A percentile compares a stretch with the other conserved stretches of the same genome.
Evolutionary conservation across 2,888 invertebrate species (phyloP).

Genomic region (Pachliopta kotzebuea): DNA sequence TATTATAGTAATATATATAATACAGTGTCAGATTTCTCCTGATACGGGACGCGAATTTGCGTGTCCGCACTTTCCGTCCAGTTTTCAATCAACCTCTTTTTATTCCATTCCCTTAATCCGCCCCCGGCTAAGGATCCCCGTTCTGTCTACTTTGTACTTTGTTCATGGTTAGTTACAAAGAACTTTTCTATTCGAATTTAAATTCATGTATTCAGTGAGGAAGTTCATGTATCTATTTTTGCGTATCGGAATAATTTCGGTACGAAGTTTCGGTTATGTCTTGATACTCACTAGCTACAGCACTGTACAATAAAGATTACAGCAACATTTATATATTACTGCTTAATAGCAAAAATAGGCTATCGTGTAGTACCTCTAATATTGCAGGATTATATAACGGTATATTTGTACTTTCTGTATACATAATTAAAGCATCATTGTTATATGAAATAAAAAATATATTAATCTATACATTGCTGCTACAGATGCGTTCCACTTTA

Average conservation of each 20-base stretch:
- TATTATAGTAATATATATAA: no score
- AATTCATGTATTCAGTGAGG: constrained; percentile 22
- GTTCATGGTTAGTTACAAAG: constrained; percentile 17
- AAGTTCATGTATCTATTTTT: constrained; percentile 8
- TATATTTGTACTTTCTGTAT: no score
- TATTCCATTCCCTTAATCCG: constrained; percentile 35
- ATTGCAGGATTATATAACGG: no score
- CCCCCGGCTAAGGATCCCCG: constrained; percentile 32
- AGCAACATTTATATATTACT: no score
- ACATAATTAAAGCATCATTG: no score
- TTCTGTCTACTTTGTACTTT: constrained; percentile 23
- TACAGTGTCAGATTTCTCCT: not conserved
- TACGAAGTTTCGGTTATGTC: not conserved
- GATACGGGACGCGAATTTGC: not conserved
- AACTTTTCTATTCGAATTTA: constrained; percentile 22
- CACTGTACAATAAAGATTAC: no score
- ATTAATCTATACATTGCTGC: no score
- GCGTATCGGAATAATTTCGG: constrained; percentile 8
- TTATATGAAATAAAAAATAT: no score
- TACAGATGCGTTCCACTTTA: no score
- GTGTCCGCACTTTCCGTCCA: constrained; percentile 30
- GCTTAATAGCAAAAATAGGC: no score
- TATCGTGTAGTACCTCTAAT: no score
- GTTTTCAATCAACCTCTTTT: constrained; percentile 44
- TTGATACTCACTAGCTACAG: no score